These are phyloP conservation scores for Trisateles emortualis DNA, from an alignment of 2,888 invertebrate genomes.

Conservation along the genomic window DNA sequence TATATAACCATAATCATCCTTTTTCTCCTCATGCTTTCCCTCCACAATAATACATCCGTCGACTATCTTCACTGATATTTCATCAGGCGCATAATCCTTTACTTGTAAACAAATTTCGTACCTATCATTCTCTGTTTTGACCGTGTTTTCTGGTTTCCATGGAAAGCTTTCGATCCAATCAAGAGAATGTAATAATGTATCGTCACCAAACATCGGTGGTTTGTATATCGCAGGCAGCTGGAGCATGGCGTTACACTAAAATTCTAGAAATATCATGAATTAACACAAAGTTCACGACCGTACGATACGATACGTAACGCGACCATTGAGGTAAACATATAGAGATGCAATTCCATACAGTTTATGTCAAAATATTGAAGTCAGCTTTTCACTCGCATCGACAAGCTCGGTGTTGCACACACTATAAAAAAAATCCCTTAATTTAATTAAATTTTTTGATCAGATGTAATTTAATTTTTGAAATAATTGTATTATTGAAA, in stretches of 20 bases:
- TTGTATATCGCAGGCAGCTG: slow-evolving; percentile 40
- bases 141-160: slow-evolving; percentile 65
- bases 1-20: slow-evolving; percentile 68
- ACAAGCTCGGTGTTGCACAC: too few species aligned
- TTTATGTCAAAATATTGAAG: too few species aligned
- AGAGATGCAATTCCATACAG: too few species aligned
- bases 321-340: too few species aligned
- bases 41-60: slow-evolving; percentile 67
- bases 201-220: slow-evolving; percentile 67
- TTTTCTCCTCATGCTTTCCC: slow-evolving; percentile 71
- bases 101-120: slow-evolving; percentile 67
- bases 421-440: too few species aligned
- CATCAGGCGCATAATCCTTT: slow-evolving; percentile 67
- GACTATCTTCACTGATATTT: slow-evolving; percentile 62
- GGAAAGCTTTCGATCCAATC: slow-evolving; percentile 76
- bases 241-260: slow-evolving; percentile 32
- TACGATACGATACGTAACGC: slow-evolving; percentile 8
- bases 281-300: slow-evolving; percentile 29
- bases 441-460: too few species aligned
- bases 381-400: too few species aligned
- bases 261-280: slow-evolving; percentile 39
- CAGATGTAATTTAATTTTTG: too few species aligned
- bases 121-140: slow-evolving; percentile 58
- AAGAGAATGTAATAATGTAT: slow-evolving; percentile 68
- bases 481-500: too few species aligned